Percentiles rank a stretch among this genome's conserved stretches.
phyloP scores from a whole-genome alignment of 2,888 invertebrate genomes.

The Drosophila kanekoi region DNA sequence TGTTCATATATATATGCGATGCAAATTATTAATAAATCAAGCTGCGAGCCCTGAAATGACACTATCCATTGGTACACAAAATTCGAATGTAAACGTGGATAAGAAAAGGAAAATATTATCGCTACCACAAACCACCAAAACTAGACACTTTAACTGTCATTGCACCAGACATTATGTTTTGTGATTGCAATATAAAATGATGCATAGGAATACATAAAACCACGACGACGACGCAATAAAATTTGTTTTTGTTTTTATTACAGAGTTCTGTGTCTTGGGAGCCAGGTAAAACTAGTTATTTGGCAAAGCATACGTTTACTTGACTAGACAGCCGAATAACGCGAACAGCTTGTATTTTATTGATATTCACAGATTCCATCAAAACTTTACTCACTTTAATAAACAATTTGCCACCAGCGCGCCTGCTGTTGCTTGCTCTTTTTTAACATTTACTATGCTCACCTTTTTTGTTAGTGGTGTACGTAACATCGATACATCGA shows the following conservation, averaged over 20 bases:
- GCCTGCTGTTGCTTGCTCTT: conserved; percentile 34
- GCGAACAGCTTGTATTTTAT: conserved; percentile 9
- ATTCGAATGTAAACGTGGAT: conserved; percentile 23
- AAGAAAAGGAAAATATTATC: conserved; percentile 1
- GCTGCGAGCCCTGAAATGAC: conserved; percentile 53
- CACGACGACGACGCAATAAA: conserved; percentile 51
- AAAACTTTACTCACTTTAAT: conserved; percentile 50
- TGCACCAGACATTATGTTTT: conserved; percentile 21
- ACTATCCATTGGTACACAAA: conserved; percentile 15
- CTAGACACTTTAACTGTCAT: conserved; percentile 8
- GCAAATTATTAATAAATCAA: conserved; percentile 75
- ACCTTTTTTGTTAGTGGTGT: conserved; percentile 27
- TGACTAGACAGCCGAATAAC: conserved; percentile 4
- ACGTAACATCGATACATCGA: conserved; percentile 9
- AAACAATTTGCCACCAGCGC: conserved; percentile 45
- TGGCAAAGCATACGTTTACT: conserved; percentile 8
- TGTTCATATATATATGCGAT: conserved; percentile 38
- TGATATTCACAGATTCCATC: conserved; percentile 20
- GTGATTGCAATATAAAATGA: conserved; percentile 31
- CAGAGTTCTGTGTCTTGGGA: conserved; percentile 18
- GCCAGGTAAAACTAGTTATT: conserved; percentile 45
- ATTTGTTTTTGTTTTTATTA: conserved; percentile 70
- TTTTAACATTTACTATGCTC: conserved; percentile 40
- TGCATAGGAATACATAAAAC: conserved; percentile 13
- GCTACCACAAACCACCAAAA: conserved; percentile 1